These are phyloP conservation scores for Carassius gibelio DNA, from an alignment of 2,113 vertebrate species.

Conservation along the genomic window DNA sequence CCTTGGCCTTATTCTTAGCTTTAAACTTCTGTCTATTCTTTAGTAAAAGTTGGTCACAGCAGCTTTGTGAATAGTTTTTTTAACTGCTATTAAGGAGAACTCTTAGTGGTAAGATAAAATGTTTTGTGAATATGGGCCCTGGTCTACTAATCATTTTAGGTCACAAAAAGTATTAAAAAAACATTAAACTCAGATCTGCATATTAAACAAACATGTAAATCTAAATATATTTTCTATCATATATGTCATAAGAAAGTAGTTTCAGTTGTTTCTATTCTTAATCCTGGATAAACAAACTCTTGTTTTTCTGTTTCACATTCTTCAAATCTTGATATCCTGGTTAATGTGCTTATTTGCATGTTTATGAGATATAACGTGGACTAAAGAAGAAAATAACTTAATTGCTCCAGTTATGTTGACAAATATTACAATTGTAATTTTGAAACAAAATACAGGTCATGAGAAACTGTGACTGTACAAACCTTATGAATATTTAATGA, in stretches of 20 bases:
- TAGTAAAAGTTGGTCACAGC: too few species aligned
- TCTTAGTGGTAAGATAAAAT: too few species aligned
- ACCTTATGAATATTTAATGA: background rate
- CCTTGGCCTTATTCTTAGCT: too few species aligned
- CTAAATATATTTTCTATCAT: background rate
- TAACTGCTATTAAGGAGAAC: too few species aligned
- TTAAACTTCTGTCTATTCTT: too few species aligned
- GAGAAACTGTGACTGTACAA: background rate
- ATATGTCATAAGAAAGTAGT: background rate
- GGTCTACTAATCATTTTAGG: background rate
- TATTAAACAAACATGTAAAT: background rate
- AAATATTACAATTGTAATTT: background rate
- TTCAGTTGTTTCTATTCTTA: background rate
- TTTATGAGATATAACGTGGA: background rate
- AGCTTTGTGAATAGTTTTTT: too few species aligned
- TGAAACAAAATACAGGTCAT: background rate
- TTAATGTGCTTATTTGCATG: background rate
- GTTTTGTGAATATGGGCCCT: too few species aligned
- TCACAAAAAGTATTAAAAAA: background rate
- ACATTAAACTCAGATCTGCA: too few species aligned
- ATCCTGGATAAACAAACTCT: background rate
- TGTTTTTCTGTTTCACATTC: background rate
- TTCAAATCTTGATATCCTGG: background rate
- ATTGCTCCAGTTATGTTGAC: background rate
- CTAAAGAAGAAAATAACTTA: background rate